phyloP scores from a whole-genome alignment of 2,797 vertebrate species.

The Neoniphon sammara region DNA sequence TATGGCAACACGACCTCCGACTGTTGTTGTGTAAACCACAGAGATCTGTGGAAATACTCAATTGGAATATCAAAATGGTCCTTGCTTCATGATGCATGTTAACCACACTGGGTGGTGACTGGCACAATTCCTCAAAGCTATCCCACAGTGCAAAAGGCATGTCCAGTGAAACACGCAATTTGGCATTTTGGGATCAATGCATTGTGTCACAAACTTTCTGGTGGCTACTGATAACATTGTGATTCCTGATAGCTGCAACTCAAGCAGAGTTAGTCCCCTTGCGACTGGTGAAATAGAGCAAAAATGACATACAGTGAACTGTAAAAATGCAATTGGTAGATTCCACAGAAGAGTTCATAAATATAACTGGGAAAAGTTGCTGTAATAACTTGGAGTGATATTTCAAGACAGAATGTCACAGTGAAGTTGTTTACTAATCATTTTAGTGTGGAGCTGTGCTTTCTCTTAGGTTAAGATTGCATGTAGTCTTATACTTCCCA shows the following conservation, averaged over 20 bases:
- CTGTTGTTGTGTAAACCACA: conserved; percentile 26
- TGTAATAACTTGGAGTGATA: too few species aligned
- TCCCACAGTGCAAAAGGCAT: not conserved
- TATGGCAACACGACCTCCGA: conserved; percentile 26
- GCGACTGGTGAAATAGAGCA: too few species aligned
- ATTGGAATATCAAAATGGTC: conserved; percentile 3
- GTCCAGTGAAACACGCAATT: not conserved
- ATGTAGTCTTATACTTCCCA: too few species aligned
- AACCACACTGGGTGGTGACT: not conserved
- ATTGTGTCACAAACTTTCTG: not conserved
- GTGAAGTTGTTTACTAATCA: not conserved
- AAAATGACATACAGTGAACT: not conserved
- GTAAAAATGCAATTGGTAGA: not conserved
- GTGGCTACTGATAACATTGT: too few species aligned
- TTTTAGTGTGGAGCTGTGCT: not conserved
- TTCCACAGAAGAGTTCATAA: not conserved
- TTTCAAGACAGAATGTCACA: not conserved
- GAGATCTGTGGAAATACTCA: conserved; percentile 11
- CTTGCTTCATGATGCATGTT: not conserved
- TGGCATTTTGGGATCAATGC: not conserved
- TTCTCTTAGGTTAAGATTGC: not conserved
- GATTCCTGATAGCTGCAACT: too few species aligned
- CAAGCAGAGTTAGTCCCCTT: too few species aligned
- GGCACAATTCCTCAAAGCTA: not conserved
- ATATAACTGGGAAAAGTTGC: not conserved